These are phyloP conservation scores for Misgurnus mizolepis DNA, from an alignment of 2,113 vertebrate species.

Conservation along the genomic window DNA sequence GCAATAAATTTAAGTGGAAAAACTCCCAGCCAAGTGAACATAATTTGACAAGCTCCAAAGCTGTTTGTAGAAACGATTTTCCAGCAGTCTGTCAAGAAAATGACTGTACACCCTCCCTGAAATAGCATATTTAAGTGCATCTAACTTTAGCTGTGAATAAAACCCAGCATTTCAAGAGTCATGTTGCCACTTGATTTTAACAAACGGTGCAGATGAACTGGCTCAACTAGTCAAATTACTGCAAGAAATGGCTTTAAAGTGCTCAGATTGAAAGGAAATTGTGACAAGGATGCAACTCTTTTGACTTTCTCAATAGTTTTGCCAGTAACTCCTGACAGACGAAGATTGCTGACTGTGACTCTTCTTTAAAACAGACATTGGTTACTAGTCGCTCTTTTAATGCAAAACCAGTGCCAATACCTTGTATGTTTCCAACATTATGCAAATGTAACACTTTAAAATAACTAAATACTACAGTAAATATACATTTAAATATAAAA, in stretches of 20 bases:
- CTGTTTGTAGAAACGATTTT: not conserved
- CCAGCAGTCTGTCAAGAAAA: constrained; percentile 25
- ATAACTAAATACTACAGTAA: constrained; percentile 1
- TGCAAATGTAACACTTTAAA: constrained; percentile 14
- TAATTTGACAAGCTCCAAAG: not conserved
- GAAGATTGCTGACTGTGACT: constrained; percentile 4
- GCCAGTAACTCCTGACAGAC: constrained; percentile 6
- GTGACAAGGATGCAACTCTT: constrained; percentile 1
- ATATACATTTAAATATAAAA: too few relatives aligned
- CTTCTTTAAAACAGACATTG: constrained; percentile 1
- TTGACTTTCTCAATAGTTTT: not conserved
- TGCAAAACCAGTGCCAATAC: constrained; percentile 1
- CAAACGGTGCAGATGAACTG: constrained; percentile 17
- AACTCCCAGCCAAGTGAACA: not conserved
- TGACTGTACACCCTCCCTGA: not conserved
- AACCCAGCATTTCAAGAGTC: constrained; percentile 19
- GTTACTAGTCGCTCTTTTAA: constrained; percentile 16
- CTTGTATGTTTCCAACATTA: not conserved
- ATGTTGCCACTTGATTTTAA: constrained; percentile 33
- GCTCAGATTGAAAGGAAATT: not conserved
- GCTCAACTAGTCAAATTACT: constrained; percentile 22
- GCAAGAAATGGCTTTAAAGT: not conserved
- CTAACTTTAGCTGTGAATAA: constrained; percentile 32
- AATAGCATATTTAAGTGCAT: constrained; percentile 14
- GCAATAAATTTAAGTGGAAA: constrained; percentile 12